Evolutionary conservation across 1,140 invertebrate species (phyloP), one percentile per base, ranked within the genome.

Genomic region (Nymphalis io): DNA sequence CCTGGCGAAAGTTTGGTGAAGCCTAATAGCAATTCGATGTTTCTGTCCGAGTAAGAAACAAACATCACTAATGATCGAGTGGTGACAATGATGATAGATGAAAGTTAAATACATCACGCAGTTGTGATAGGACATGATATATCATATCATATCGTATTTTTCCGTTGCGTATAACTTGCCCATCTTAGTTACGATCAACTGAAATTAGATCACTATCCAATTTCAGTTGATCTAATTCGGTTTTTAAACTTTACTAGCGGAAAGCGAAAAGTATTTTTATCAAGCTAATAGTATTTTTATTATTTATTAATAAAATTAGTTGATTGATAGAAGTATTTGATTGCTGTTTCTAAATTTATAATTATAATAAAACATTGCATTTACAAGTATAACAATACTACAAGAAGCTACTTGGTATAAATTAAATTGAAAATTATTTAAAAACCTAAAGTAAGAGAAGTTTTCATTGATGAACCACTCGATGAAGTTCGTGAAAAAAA

Each of bases 21-120:
- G 71, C 40, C 65, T 91, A 90, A 91, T 85, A 89, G 88, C 88
- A 88, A 87, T 87, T 60, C 77, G 73, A 67, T 91, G 89, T 91
- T 83, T 73, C 78, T 86, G 89, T 91, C 89, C 79, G 48, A 70
- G 76, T 68, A 61, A 67, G 73, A 69, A 78, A 80, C 80, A 88
- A 88, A 91, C 88, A 88, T 57, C 42, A 71, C 80, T 90, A 90
- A 91, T 91, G 89, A 91, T 88, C 75, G 84, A 89, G 79, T 68
- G 81, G 75, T 71, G 77, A 73, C 76, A 81, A 85, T 84, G 82
- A 89, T 90, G 89, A 91, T 91, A 89, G 87, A 91, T 91, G 89
- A 83, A 84, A 87, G 84, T 83, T 79, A 82, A 83, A 84, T 88
- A 81, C 86, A 80, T 76, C 72, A 88, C 87, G 85, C 87, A 85